Conservation (phyloP, 2,888 invertebrate genomes). For the Uropetala carovei region DNA sequence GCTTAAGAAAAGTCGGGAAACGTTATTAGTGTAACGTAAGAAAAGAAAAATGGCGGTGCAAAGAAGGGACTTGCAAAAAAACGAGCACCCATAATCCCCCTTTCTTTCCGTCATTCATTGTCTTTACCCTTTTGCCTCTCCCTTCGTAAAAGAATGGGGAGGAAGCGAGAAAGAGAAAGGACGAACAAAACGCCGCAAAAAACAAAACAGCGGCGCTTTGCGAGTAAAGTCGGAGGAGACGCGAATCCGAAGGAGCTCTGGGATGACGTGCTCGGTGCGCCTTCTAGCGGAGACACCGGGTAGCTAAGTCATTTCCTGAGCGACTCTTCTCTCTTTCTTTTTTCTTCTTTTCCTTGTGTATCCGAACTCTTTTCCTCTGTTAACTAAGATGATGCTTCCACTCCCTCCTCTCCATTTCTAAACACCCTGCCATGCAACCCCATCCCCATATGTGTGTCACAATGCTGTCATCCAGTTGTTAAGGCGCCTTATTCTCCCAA, state of each 20-base stretch:
- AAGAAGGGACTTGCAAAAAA: background rate
- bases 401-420: background rate
- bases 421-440: too few relatives aligned
- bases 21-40: slow-evolving; percentile 4
- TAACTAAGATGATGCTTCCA: background rate
- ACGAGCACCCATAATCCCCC: background rate
- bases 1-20: slow-evolving; percentile 38
- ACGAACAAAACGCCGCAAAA: background rate
- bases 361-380: background rate
- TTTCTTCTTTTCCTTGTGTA: background rate
- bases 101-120: background rate
- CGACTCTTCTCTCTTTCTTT: too few relatives aligned
- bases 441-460: too few relatives aligned
- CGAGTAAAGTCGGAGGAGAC: background rate
- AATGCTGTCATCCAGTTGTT: too few relatives aligned
- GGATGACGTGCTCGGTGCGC: too few relatives aligned
- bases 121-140: background rate
- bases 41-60: background rate
- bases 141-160: background rate
- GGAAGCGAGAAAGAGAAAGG: background rate
- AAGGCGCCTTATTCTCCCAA: too few relatives aligned
- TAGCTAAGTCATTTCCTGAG: background rate
- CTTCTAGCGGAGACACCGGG: background rate
- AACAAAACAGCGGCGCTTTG: background rate
- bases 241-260: too few relatives aligned